These are phyloP conservation scores for Muscina levida DNA, from an alignment of 2,888 invertebrate species.

Conservation along the genomic window DNA sequence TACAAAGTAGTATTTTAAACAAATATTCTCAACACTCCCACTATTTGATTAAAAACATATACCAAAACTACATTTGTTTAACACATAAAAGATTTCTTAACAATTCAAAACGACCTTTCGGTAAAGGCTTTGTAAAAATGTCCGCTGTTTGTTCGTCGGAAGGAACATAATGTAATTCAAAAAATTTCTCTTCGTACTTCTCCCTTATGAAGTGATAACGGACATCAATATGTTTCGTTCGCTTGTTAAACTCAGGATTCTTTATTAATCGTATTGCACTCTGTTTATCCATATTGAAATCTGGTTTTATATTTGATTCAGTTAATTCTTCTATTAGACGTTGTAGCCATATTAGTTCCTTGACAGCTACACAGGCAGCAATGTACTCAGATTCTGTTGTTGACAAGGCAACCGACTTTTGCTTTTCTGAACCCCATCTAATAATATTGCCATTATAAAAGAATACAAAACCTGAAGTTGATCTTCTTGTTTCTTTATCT, in stretches of 20 bases:
- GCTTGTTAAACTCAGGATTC: conserved; percentile 28
- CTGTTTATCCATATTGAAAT: too few species aligned
- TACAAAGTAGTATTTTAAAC: too few species aligned
- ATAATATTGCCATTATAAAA: background rate
- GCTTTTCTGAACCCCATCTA: conserved; percentile 24
- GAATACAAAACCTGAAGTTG: conserved; percentile 20
- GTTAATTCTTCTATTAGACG: background rate
- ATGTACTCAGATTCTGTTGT: background rate
- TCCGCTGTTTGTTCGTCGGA: conserved; percentile 14
- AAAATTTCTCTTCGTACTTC: too few species aligned
- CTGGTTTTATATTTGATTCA: background rate
- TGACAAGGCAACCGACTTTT: conserved; percentile 10
- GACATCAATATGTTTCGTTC: too few species aligned
- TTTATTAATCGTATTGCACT: conserved; percentile 29
- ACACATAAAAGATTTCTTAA: too few species aligned
- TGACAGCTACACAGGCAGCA: background rate
- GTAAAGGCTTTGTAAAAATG: too few species aligned
- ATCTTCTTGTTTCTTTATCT: conserved; percentile 10
- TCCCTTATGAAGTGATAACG: conserved; percentile 35
- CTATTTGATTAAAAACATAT: too few species aligned
- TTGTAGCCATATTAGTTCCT: conserved; percentile 21
- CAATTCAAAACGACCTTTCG: too few species aligned
- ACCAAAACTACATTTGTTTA: too few species aligned
- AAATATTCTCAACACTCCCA: too few species aligned
- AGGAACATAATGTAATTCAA: too few species aligned